Evolutionary conservation across 1,140 invertebrate species (phyloP).

Genomic region (Pygmarrhopalites habei): DNA sequence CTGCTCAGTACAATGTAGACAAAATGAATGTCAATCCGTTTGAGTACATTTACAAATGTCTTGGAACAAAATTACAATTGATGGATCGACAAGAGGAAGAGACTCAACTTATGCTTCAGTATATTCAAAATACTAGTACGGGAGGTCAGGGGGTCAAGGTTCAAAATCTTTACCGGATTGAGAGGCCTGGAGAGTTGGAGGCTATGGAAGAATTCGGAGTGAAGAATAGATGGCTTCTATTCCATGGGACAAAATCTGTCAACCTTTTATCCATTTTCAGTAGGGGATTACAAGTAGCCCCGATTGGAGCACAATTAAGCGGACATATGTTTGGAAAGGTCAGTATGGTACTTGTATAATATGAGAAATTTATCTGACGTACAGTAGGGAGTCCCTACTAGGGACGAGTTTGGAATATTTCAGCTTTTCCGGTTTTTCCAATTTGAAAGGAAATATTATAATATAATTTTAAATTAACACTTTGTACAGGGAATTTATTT

Average conservation of each 20-base stretch:
- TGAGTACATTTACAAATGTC: slow-evolving; percentile 47
- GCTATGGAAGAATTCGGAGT: slow-evolving; percentile 25
- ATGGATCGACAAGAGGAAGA: slow-evolving; percentile 42
- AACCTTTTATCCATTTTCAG: slow-evolving; percentile 47
- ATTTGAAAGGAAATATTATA: too few species aligned
- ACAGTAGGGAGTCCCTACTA: too few species aligned
- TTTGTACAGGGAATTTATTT: slow-evolving; percentile 45
- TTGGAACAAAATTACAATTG: slow-evolving; percentile 42
- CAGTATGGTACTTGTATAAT: too few species aligned
- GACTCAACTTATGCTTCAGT: slow-evolving; percentile 47
- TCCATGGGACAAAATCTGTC: slow-evolving; percentile 46
- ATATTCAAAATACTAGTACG: slow-evolving; percentile 45
- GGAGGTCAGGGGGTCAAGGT: slow-evolving; percentile 36
- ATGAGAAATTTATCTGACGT: slow-evolving; percentile 11
- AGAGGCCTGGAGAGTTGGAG: slow-evolving; percentile 41
- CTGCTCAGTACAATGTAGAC: slow-evolving; percentile 41
- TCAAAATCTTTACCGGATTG: slow-evolving; percentile 44
- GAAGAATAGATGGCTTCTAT: slow-evolving; percentile 45
- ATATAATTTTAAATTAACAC: too few species aligned
- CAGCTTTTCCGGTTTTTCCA: too few species aligned
- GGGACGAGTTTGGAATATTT: too few species aligned
- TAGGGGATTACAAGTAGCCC: slow-evolving; percentile 44
- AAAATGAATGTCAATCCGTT: slow-evolving; percentile 44
- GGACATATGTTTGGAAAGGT: slow-evolving; percentile 45
- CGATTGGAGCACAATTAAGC: slow-evolving; percentile 42